Evolutionary conservation across 2,888 invertebrate genomes (phyloP), one percentile per base, ranked within the genome.

Genomic region (Chaetoderma sp.): DNA sequence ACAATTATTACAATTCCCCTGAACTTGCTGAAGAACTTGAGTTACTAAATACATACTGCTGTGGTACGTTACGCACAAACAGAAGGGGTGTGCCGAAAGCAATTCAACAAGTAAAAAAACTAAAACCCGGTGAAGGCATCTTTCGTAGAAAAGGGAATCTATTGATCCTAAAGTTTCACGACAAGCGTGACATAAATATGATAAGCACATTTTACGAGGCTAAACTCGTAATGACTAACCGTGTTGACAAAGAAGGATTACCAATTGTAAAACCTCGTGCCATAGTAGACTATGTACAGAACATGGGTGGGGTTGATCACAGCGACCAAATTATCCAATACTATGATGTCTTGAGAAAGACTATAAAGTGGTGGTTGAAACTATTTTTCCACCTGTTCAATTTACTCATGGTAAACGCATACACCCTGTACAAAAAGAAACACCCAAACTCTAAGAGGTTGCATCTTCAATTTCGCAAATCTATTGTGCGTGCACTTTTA

Each of bases 281-380:
- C 23, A 56, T 68, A 21, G 27, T 63, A 3, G 49, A 69, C 13
- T 75, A 71, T 47, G 69, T 65, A 39, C 33, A 44, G 42, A 39
- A 65, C 30, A 75, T 73, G 72, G 72, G 72, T 44, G 70, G 70
- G 8, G 70, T 75, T 21, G 72, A 75, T 54, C 36, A 57, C 1
- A 64, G 62, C 8, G 73, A 73, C 47, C 72, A 75, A 63, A 44
- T 73, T 3, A 44, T 45, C 8, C 36, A 60, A 21, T 72, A 68
- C 27, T 65, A 71, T 32, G 47, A 58, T 16, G 60, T 64, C 59
- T 63, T 63, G 2, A 16, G 70, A 2, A 70, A 68, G 42, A 65
- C 63, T 16, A 18, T 65, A 18, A 72, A 71, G 50, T 75, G 75
- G 75, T 65, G 57, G 27, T 69, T 69, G 33, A 73, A 70, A 47